A percentile compares a stretch with the other conserved stretches of the same genome.
These are phyloP conservation scores for Euplagia quadripunctaria DNA, from an alignment of 2,888 invertebrate genomes.

Conservation along the genomic window DNA sequence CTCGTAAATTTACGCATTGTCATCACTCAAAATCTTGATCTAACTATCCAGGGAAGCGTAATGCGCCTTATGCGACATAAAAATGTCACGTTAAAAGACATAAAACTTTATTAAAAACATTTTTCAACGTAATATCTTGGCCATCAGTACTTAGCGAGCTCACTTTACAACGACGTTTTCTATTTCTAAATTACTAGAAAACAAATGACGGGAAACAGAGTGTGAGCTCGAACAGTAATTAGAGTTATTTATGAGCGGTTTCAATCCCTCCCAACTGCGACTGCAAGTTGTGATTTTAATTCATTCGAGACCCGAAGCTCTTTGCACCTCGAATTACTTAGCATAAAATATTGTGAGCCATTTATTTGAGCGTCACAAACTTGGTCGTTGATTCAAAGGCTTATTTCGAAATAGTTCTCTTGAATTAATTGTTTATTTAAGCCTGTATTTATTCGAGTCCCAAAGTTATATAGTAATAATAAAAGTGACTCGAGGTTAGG, in stretches of 20 bases:
- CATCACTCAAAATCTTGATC: constrained; percentile 54
- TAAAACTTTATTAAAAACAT: constrained; percentile 61
- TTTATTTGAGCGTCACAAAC: constrained; percentile 72
- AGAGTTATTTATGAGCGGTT: constrained; percentile 84
- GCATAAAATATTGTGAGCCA: constrained; percentile 80
- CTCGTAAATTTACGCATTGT: constrained; percentile 64
- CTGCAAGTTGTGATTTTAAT: constrained; percentile 85
- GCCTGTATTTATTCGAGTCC: constrained; percentile 23
- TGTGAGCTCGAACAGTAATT: constrained; percentile 72
- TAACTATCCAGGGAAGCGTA: constrained; percentile 51
- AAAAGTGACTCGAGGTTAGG: not conserved
- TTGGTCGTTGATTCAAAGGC: constrained; percentile 68
- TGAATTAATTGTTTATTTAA: constrained; percentile 42
- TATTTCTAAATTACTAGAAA: constrained; percentile 58
- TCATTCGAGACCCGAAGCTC: constrained; percentile 78
- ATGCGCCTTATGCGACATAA: constrained; percentile 33
- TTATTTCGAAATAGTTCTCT: constrained; percentile 57
- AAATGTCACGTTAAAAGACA: constrained; percentile 59
- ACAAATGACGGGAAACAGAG: constrained; percentile 60
- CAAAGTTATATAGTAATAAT: constrained; percentile 4
- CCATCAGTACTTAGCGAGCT: constrained; percentile 51
- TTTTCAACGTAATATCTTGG: constrained; percentile 52
- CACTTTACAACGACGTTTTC: constrained; percentile 62
- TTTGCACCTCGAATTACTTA: constrained; percentile 84
- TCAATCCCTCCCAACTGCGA: constrained; percentile 73